phyloP scores from a whole-genome alignment of 2,888 invertebrate species.

The Lasius fuliginosus region DNA sequence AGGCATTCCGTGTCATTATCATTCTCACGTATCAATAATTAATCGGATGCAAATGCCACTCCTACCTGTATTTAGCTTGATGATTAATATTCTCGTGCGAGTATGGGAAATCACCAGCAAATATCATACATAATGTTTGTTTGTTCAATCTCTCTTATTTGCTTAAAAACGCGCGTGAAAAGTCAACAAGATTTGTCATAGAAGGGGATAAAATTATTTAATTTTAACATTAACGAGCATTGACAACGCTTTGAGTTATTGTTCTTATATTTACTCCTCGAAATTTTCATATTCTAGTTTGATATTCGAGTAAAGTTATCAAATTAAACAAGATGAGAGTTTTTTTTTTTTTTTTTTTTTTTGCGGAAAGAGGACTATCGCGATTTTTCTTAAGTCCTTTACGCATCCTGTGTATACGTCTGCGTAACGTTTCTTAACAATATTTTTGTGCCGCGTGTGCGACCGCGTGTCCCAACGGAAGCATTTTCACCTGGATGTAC shows the following conservation, averaged over 20 bases:
- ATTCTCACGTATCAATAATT: slow-evolving; percentile 51
- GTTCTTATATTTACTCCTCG: neutral
- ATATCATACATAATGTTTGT: neutral
- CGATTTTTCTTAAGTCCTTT: slow-evolving; percentile 5
- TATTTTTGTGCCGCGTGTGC: slow-evolving; percentile 49
- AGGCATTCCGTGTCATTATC: slow-evolving; percentile 39
- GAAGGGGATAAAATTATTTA: neutral
- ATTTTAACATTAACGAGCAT: neutral
- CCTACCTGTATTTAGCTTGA: slow-evolving; percentile 10
- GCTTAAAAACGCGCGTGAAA: neutral
- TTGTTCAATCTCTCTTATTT: neutral
- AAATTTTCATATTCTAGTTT: slow-evolving; percentile 3
- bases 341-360: no score
- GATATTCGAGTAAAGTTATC: neutral
- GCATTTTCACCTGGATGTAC: slow-evolving; percentile 56
- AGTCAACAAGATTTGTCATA: neutral
- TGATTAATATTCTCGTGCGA: slow-evolving; percentile 20
- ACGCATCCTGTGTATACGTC: slow-evolving; percentile 29
- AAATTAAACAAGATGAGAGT: neutral
- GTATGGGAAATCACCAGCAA: neutral
- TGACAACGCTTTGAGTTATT: neutral
- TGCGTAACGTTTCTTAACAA: slow-evolving; percentile 58
- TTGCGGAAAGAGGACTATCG: neutral
- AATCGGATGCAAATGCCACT: slow-evolving; percentile 43
- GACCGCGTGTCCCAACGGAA: slow-evolving; percentile 51